Evolutionary conservation across 2,797 vertebrate genomes (phyloP).

Genomic region (Eupleurogrammus muticus): DNA sequence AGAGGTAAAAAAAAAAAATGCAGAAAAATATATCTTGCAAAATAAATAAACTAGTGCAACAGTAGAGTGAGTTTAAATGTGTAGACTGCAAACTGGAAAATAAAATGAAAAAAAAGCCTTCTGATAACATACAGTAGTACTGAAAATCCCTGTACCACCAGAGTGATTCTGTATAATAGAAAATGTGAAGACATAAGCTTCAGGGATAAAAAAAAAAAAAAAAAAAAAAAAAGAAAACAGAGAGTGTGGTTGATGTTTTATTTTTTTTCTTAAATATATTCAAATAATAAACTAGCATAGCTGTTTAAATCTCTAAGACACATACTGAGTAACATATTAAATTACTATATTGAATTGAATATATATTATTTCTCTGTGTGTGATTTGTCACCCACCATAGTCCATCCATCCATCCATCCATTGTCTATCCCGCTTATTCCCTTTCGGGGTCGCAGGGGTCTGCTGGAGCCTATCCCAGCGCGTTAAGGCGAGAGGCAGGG

Average conservation of each 20-base stretch:
- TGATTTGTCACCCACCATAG: background rate
- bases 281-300: slow-evolving; percentile 9
- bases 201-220: slow-evolving; percentile 15
- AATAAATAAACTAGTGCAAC: background rate
- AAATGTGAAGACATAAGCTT: slow-evolving; percentile 18
- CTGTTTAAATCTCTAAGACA: background rate
- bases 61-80: slow-evolving; percentile 40
- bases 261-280: background rate
- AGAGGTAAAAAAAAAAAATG: too few species aligned
- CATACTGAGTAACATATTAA: slow-evolving; percentile 4
- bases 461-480: too few species aligned
- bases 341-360: slow-evolving; percentile 12
- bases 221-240: too few species aligned
- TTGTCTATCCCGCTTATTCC: too few species aligned
- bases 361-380: slow-evolving; percentile 10
- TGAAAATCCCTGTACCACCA: slow-evolving; percentile 7
- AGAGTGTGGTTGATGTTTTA: background rate
- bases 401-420: too few species aligned
- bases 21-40: too few species aligned
- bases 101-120: slow-evolving; percentile 17
- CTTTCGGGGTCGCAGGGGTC: too few species aligned
- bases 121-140: slow-evolving; percentile 31
- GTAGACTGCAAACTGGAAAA: slow-evolving; percentile 28
- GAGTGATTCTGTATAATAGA: slow-evolving; percentile 29
- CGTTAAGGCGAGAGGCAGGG: too few species aligned